These are phyloP conservation scores for Synaphobranchus kaupii DNA, from an alignment of 2,797 vertebrate genomes.

Conservation along the genomic window DNA sequence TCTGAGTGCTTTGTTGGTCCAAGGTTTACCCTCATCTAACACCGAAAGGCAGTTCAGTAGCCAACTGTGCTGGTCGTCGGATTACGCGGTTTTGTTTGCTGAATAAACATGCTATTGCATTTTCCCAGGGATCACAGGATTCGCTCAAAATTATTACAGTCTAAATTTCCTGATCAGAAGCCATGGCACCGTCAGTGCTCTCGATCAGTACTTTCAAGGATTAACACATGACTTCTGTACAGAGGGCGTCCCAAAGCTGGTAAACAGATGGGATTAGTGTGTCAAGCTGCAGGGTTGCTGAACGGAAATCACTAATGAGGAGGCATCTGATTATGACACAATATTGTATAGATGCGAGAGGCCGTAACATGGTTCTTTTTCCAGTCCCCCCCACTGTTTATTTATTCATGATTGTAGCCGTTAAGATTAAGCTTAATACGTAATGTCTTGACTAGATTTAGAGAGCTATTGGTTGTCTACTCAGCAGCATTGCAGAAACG, in stretches of 20 bases:
- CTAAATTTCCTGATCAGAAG: constrained; percentile 41
- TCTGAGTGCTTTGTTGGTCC: constrained; percentile 61
- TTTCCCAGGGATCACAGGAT: constrained; percentile 36
- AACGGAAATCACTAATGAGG: constrained; percentile 38
- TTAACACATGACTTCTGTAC: constrained; percentile 51
- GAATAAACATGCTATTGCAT: constrained; percentile 34
- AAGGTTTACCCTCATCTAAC: constrained; percentile 54
- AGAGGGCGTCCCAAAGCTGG: constrained; percentile 53
- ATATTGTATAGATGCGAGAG: constrained; percentile 31
- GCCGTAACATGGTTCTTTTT: constrained; percentile 23
- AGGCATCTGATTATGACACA: constrained; percentile 40
- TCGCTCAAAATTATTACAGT: constrained; percentile 38
- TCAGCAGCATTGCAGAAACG: constrained; percentile 12
- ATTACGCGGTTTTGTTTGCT: constrained; percentile 42
- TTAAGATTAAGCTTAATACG: constrained; percentile 28
- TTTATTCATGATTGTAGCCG: constrained; percentile 32
- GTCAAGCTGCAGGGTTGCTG: constrained; percentile 41
- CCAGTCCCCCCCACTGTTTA: constrained; percentile 16
- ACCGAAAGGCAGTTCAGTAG: not conserved
- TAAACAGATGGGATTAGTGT: constrained; percentile 51
- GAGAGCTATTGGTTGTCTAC: constrained; percentile 20
- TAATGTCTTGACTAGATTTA: constrained; percentile 30
- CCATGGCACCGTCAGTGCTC: constrained; percentile 37
- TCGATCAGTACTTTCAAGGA: constrained; percentile 52
- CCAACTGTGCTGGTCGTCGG: constrained; percentile 15